phyloP scores from a whole-genome alignment of 2,797 vertebrate species.

The Chaenodraco wilsoni region DNA sequence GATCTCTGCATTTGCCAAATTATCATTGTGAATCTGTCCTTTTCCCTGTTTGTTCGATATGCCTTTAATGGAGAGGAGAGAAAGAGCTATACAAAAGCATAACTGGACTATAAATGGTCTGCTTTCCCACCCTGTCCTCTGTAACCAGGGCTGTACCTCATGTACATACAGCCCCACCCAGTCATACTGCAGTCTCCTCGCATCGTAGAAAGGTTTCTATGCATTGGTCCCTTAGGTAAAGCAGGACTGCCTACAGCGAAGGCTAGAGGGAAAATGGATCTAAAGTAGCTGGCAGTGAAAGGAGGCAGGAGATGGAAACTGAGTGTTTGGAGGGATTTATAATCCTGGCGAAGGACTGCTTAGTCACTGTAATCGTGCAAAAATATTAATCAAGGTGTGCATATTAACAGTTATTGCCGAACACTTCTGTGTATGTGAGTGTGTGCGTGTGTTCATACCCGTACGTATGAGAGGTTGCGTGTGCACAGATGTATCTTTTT shows the following conservation, averaged over 20 bases:
- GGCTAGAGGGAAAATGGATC: slow-evolving; percentile 18
- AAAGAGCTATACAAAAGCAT: slow-evolving; percentile 36
- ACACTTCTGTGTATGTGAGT: slow-evolving; percentile 71
- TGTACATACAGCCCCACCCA: slow-evolving; percentile 51
- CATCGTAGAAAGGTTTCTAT: slow-evolving; percentile 37
- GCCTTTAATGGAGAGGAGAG: slow-evolving; percentile 50
- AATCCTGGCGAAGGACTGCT: slow-evolving; percentile 63
- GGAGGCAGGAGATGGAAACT: slow-evolving; percentile 31
- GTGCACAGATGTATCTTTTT: slow-evolving; percentile 68
- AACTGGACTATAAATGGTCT: slow-evolving; percentile 46
- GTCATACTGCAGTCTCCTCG: slow-evolving; percentile 59
- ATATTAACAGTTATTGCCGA: slow-evolving; percentile 78
- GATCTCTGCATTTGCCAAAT: slow-evolving; percentile 78
- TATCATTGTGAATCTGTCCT: slow-evolving; percentile 57
- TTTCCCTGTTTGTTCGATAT: slow-evolving; percentile 54
- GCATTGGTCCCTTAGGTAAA: slow-evolving; percentile 49
- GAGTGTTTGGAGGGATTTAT: slow-evolving; percentile 46
- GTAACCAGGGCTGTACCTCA: slow-evolving; percentile 58
- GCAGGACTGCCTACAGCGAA: slow-evolving; percentile 52
- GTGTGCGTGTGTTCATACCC: slow-evolving; percentile 57
- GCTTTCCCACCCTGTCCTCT: slow-evolving; percentile 34
- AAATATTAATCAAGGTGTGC: slow-evolving; percentile 81
- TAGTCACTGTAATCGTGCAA: slow-evolving; percentile 77
- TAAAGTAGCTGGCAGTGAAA: slow-evolving; percentile 40
- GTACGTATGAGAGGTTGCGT: slow-evolving; percentile 60